These are phyloP conservation scores for Metaphire vulgaris DNA, from an alignment of 1,140 invertebrate genomes.

Conservation along the genomic window DNA sequence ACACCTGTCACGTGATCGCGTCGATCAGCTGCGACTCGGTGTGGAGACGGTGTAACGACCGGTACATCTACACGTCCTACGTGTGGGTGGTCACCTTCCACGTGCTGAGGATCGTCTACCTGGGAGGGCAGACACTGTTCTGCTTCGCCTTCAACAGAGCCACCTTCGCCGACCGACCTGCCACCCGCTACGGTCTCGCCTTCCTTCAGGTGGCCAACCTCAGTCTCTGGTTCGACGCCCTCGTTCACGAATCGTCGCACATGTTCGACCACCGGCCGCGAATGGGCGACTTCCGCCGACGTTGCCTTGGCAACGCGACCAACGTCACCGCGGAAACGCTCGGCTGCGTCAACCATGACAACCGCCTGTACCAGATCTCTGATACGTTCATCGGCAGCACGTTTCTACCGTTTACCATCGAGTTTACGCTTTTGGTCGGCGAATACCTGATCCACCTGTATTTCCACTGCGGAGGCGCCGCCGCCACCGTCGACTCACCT, in stretches of 20 bases:
- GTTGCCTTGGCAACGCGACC: neutral
- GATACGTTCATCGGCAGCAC: neutral
- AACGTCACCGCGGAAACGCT: neutral
- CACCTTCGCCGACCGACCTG: neutral
- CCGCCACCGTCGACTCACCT: no score
- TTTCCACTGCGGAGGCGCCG: constrained; percentile 4
- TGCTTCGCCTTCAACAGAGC: neutral
- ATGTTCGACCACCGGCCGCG: neutral
- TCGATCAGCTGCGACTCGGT: neutral
- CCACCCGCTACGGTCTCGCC: constrained; percentile 5
- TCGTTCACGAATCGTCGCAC: neutral
- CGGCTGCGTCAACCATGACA: neutral
- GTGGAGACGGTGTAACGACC: neutral
- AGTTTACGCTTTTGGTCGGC: constrained; percentile 7
- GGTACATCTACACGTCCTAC: neutral
- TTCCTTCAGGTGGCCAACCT: constrained; percentile 13
- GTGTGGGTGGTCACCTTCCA: neutral
- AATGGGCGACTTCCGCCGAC: neutral
- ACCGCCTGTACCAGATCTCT: neutral
- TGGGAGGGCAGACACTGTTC: constrained; percentile 10
- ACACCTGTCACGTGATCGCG: neutral
- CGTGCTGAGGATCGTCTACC: constrained; percentile 3
- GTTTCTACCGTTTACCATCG: constrained; percentile 3
- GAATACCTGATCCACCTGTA: constrained; percentile 12
- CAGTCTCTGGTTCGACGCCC: constrained; percentile 11